Conservation (phyloP, 2,888 invertebrate genomes). For the Scaptomyza polygonia region DNA sequence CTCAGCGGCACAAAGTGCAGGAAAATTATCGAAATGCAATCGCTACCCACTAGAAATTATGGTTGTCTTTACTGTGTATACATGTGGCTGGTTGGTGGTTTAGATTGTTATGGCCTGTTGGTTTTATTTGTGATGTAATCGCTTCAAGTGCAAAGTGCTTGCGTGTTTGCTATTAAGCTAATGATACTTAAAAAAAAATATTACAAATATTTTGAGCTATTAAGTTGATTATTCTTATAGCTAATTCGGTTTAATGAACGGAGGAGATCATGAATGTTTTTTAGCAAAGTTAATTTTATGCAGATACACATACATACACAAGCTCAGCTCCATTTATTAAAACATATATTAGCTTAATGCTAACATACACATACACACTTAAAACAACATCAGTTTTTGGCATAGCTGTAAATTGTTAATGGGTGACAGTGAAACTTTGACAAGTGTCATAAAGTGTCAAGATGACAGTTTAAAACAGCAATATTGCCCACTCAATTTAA, state of each 20-base stretch:
- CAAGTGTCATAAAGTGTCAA: conserved; percentile 47
- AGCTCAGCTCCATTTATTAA: conserved; percentile 47
- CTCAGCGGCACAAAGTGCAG: conserved; percentile 2
- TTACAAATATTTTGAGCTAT: too few relatives aligned
- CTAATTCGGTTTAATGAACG: neutral
- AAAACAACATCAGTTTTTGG: neutral
- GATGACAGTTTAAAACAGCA: conserved; percentile 6
- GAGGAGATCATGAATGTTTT: too few relatives aligned
- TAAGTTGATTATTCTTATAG: too few relatives aligned
- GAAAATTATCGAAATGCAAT: conserved; percentile 23
- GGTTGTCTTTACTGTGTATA: neutral
- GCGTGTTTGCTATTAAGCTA: conserved; percentile 39
- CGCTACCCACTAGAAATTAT: neutral
- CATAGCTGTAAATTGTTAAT: conserved; percentile 47
- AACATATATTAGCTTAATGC: conserved; percentile 48
- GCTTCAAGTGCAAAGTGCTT: conserved; percentile 37
- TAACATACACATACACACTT: conserved; percentile 6
- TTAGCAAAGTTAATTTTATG: neutral
- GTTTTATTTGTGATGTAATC: conserved; percentile 4
- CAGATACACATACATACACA: conserved; percentile 21
- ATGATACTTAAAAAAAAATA: conserved; percentile 28
- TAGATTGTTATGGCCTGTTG: conserved; percentile 1
- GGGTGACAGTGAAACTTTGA: conserved; percentile 35
- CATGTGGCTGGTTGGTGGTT: neutral
- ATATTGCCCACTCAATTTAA: neutral